Evolutionary conservation across 2,113 vertebrate genomes (phyloP).

Genomic region (Ptyas mucosa): DNA sequence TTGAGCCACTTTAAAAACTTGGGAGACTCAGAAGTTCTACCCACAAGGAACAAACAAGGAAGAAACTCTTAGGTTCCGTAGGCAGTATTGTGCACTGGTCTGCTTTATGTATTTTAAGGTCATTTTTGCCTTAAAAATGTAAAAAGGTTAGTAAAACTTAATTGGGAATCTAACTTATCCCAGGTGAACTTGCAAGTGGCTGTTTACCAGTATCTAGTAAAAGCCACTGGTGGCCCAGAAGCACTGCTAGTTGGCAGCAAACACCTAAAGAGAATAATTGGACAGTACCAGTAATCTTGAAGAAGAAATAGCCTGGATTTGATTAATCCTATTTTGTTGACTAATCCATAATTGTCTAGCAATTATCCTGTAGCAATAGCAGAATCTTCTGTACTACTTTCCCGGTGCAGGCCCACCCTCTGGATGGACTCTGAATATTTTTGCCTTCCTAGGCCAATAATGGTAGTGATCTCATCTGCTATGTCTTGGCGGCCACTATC

Average conservation of each 20-base stretch:
- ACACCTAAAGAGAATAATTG: neutral
- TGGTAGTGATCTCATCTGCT: slow-evolving; percentile 82
- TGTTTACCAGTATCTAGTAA: neutral
- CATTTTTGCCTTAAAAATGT: neutral
- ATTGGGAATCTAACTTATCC: neutral
- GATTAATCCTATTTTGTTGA: neutral
- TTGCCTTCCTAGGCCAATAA: slow-evolving; percentile 80
- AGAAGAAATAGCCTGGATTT: neutral
- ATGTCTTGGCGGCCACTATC: slow-evolving; percentile 83
- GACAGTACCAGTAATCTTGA: neutral
- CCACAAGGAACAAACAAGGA: neutral
- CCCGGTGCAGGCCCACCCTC: slow-evolving; percentile 78
- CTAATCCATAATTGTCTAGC: neutral
- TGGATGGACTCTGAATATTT: slow-evolving; percentile 85
- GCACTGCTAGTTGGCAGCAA: neutral
- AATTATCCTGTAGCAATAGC: slow-evolving; percentile 46
- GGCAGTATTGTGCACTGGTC: neutral
- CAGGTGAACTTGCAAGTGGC: neutral
- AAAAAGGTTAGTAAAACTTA: neutral
- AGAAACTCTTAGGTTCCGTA: neutral
- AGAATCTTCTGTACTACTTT: slow-evolving; percentile 62
- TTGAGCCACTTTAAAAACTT: neutral
- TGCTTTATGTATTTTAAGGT: neutral
- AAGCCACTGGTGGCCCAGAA: neutral
- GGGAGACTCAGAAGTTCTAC: neutral